These are phyloP conservation scores for Clunio marinus DNA, from an alignment of 2,888 invertebrate species.

Conservation along the genomic window DNA sequence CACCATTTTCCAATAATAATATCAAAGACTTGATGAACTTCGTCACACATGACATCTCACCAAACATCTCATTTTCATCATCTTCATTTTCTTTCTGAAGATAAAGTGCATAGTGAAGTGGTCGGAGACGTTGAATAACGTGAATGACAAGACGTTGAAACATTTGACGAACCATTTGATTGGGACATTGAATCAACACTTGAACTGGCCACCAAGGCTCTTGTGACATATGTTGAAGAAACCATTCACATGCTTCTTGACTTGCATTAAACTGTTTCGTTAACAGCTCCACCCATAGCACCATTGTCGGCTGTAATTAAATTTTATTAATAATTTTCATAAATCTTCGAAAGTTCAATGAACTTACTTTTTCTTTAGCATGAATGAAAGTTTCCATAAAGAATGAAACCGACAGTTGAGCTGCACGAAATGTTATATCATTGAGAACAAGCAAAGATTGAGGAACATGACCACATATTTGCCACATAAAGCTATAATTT, in stretches of 20 bases:
- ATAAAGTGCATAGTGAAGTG: conserved; percentile 60
- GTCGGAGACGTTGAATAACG: conserved; percentile 81
- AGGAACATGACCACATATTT: conserved; percentile 90
- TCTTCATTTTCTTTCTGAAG: conserved; percentile 53
- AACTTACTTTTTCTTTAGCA: conserved; percentile 83
- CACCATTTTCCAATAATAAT: conserved; percentile 81
- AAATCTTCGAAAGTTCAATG: conserved; percentile 22
- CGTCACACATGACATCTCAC: conserved; percentile 83
- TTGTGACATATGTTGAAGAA: conserved; percentile 86
- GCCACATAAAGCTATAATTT: conserved; percentile 82
- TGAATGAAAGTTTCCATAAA: conserved; percentile 96
- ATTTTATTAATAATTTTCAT: conserved; percentile 27
- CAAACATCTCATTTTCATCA: conserved; percentile 53
- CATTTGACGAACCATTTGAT: conserved; percentile 96
- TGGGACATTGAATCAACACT: conserved; percentile 91
- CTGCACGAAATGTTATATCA: conserved; percentile 79
- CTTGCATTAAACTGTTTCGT: conserved; percentile 93
- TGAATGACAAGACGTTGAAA: conserved; percentile 92
- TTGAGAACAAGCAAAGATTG: conserved; percentile 77
- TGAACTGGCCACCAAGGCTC: conserved; percentile 96
- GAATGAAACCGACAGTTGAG: conserved; percentile 86
- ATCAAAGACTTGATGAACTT: conserved; percentile 86
- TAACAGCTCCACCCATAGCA: conserved; percentile 91
- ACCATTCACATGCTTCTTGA: conserved; percentile 85
- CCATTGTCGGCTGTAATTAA: conserved; percentile 76